phyloP scores from a whole-genome alignment of 2,113 vertebrate species.

The Bolborhynchus lineola region DNA sequence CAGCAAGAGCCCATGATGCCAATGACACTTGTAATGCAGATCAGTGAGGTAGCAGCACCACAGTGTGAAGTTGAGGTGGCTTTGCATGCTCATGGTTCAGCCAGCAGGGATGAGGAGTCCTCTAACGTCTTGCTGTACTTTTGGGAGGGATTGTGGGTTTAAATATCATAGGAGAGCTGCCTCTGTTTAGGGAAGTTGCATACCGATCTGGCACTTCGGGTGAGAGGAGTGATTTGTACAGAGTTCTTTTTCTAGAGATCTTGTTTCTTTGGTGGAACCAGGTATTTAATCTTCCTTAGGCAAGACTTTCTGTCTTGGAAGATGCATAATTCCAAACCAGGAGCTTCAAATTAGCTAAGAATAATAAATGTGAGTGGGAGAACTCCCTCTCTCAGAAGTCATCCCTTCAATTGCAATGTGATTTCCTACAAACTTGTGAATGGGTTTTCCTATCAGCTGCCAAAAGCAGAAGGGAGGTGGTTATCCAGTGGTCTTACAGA shows the following conservation, averaged over 20 bases:
- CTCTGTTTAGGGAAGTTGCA: not conserved
- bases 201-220: rapidly evolving
- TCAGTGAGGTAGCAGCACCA: not conserved
- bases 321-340: not conserved
- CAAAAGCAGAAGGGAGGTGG: not conserved
- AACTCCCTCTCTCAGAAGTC: not conserved
- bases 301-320: not conserved
- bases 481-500: not conserved
- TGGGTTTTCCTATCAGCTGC: rapidly evolving
- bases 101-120: not conserved
- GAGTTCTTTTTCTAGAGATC: not conserved
- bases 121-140: not conserved
- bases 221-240: not conserved
- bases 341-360: not conserved
- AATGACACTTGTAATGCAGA: rapidly evolving
- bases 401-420: not conserved
- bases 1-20: not conserved
- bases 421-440: not conserved
- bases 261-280: not conserved
- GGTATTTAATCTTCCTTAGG: not conserved
- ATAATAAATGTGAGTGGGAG: not conserved
- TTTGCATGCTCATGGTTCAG: not conserved
- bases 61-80: rapidly evolving
- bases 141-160: not conserved
- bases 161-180: not conserved